These are phyloP conservation scores for Saccopteryx leptura DNA, from an alignment of 2,113 vertebrate genomes.

Conservation along the genomic window DNA sequence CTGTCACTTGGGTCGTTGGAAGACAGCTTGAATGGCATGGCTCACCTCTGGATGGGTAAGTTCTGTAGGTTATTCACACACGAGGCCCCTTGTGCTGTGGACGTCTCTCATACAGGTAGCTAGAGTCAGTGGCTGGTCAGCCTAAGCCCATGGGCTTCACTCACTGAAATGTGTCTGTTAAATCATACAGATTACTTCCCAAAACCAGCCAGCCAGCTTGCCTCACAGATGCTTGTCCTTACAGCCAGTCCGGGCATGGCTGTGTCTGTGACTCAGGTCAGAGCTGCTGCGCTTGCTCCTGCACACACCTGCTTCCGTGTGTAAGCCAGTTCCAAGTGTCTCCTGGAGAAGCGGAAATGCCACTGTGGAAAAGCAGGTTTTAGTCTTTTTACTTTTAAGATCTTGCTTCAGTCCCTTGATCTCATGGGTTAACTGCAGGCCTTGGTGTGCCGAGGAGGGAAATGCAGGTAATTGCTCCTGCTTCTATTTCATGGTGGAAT, in stretches of 20 bases:
- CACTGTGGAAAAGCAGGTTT: background rate
- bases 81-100: fast-evolving
- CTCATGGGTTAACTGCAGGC: background rate
- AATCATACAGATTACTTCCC: background rate
- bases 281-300: background rate
- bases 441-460: background rate
- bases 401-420: background rate
- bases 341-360: background rate
- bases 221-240: background rate
- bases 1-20: background rate
- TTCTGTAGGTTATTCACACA: background rate
- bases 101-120: background rate
- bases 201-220: background rate
- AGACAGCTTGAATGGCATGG: background rate
- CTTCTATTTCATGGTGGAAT: background rate
- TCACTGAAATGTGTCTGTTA: background rate
- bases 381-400: background rate
- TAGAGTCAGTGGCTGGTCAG: background rate
- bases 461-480: background rate
- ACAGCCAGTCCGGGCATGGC: fast-evolving
- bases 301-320: background rate
- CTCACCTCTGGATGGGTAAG: background rate
- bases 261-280: background rate
- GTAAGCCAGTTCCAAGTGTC: background rate
- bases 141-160: background rate